Percentiles rank a stretch among this genome's conserved stretches.
Conservation (phyloP, 1,140 invertebrate species). For the Lepidurus apus region DNA sequence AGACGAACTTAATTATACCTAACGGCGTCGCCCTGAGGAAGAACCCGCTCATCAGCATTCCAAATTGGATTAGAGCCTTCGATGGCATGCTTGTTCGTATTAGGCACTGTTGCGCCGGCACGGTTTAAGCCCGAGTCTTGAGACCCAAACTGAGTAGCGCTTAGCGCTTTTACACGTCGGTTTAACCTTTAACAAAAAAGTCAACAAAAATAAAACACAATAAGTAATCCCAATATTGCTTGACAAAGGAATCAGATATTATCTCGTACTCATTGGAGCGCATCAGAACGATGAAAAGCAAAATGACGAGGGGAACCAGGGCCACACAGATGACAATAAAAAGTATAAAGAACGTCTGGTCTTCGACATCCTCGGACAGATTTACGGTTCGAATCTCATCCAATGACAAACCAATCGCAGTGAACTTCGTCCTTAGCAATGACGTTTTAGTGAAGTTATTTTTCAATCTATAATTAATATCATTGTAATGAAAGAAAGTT, state of each 20-base stretch:
- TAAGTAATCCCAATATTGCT: slow-evolving; percentile 7
- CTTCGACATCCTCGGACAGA: not conserved
- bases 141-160: slow-evolving; percentile 56
- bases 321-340: slow-evolving; percentile 29
- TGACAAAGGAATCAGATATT: not conserved
- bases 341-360: slow-evolving; percentile 30
- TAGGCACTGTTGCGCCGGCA: slow-evolving; percentile 52
- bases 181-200: slow-evolving; percentile 45
- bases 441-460: slow-evolving; percentile 19
- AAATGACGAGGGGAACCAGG: not conserved
- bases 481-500: not conserved
- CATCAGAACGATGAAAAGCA: slow-evolving; percentile 16
- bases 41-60: slow-evolving; percentile 46
- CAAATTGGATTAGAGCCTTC: slow-evolving; percentile 63
- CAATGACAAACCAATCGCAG: not conserved
- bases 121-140: slow-evolving; percentile 54
- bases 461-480: not conserved
- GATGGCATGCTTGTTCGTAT: slow-evolving; percentile 59
- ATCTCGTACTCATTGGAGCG: slow-evolving; percentile 7
- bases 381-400: not conserved
- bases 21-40: slow-evolving; percentile 34
- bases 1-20: slow-evolving; percentile 34
- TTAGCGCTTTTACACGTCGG: slow-evolving; percentile 52
- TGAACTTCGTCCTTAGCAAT: slow-evolving; percentile 22
- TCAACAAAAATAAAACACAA: not conserved